Conservation (phyloP, 2,113 vertebrate genomes). For the Girardinichthys multiradiatus region DNA sequence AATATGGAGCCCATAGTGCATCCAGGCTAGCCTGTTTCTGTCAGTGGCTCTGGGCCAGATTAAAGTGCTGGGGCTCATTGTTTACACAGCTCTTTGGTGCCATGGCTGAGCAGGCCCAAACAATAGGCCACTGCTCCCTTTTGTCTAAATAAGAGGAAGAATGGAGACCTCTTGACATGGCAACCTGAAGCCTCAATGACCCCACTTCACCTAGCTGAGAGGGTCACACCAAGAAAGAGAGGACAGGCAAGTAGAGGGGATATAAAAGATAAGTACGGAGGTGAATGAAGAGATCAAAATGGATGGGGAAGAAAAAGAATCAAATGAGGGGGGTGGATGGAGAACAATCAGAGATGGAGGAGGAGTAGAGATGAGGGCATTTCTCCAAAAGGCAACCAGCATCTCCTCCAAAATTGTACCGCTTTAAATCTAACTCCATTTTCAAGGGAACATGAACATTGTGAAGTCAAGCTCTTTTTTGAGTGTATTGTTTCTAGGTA, state of each 20-base stretch:
- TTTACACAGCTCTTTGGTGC: slow-evolving; percentile 74
- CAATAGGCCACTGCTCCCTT: slow-evolving; percentile 76
- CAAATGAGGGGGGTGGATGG: neutral
- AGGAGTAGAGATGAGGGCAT: neutral
- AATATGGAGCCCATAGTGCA: slow-evolving; percentile 46
- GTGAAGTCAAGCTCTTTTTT: neutral
- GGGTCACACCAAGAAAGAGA: slow-evolving; percentile 54
- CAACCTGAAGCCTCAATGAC: slow-evolving; percentile 79
- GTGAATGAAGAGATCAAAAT: slow-evolving; percentile 27
- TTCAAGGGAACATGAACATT: neutral
- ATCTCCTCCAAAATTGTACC: neutral
- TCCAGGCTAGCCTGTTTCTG: slow-evolving; percentile 42
- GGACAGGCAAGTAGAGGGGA: slow-evolving; percentile 36
- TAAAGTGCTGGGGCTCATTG: slow-evolving; percentile 76
- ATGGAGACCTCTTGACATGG: slow-evolving; percentile 81
- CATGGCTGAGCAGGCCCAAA: slow-evolving; percentile 78
- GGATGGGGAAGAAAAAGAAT: slow-evolving; percentile 1
- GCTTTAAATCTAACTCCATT: too few relatives aligned
- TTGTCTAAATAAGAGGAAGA: slow-evolving; percentile 77
- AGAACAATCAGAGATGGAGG: neutral
- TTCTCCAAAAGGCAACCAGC: neutral
- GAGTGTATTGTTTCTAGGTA: neutral
- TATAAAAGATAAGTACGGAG: slow-evolving; percentile 43
- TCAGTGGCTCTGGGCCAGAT: slow-evolving; percentile 69
- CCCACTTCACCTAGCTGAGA: slow-evolving; percentile 77